Base-by-base conservation (phyloP, 2,113 vertebrate species). In the Callionymus lyra region DNA sequence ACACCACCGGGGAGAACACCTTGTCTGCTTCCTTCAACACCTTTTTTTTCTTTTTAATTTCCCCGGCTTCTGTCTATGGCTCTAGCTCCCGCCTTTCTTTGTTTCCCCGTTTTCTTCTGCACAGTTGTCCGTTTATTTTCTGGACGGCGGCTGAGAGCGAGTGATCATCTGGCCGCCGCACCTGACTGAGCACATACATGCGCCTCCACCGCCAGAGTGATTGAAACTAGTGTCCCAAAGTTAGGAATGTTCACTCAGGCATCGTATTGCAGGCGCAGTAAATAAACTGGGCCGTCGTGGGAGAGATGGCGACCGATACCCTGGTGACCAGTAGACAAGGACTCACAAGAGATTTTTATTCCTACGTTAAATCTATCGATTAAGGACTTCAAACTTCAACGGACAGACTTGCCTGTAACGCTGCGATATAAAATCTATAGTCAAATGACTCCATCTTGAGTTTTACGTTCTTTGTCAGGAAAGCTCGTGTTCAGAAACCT, bases 251-350 rank as follows among this genome's bases (percentile, higher is more conserved):
- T 92, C 90, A 91, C 77, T 90, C 87, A 88, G 91, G 84, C 91
- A 88, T 93, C 94, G 91, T 91, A 94, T 93, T 91, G 90, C 86
- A 91, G 89, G 88, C 91, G 86, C 90, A 90, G 89, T 92, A 94
- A 97, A 94, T 94, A 94, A 93, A 94, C 87, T 87, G 85, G 89
- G 82, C 84, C 87, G 84, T 81, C 78, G 73, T 87, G 85, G 82
- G 88, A 91, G 88, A 86, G 83, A 87, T 89, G 82, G 82, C 76
- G 85, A n/a, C 21, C 21, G 8, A 8, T 27, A 27, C 21, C 8
- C 21, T 27, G 21, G 21, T 27, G 21, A 27, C 21, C 8, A 27
- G 21, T 27, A 27, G 21, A 27, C 21, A 27, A 27, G 21, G 21
- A 27, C 4, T 27, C 4, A 5, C 21, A 27, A 5, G 21, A 8